Evolutionary conservation across 2,113 vertebrate species (phyloP).

Genomic region (Camelus dromedarius): DNA sequence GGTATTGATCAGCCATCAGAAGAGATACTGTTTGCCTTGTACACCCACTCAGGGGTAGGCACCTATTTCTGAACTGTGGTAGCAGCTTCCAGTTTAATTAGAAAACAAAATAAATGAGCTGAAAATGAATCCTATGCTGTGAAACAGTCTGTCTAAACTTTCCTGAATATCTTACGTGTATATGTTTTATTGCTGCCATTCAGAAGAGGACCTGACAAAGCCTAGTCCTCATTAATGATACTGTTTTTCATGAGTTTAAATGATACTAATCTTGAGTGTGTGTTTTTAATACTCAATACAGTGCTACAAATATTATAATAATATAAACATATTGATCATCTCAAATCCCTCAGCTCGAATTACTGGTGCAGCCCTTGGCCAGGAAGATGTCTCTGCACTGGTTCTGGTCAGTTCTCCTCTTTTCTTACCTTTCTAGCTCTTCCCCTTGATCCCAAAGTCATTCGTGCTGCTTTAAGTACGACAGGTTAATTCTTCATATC

Average conservation of each 20-base stretch:
- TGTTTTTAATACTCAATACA: not conserved
- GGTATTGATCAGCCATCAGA: not conserved
- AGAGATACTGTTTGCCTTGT: not conserved
- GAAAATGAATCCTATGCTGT: not conserved
- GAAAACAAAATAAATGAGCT: not conserved
- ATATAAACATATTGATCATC: not conserved
- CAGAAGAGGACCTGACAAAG: not conserved
- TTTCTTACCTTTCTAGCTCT: not conserved
- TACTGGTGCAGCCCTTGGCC: not conserved
- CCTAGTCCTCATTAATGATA: not conserved
- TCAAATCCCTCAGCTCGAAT: not conserved
- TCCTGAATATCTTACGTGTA: not conserved
- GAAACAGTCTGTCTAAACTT: not conserved
- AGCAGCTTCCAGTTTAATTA: not conserved
- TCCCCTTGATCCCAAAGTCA: not conserved
- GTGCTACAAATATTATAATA: not conserved
- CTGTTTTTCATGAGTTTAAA: not conserved
- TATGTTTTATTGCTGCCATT: not conserved
- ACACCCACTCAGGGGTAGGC: too few relatives aligned
- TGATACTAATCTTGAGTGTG: not conserved
- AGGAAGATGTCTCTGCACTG: not conserved
- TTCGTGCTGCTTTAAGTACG: not conserved
- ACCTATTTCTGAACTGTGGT: not conserved
- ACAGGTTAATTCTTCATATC: not conserved
- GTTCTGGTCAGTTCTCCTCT: not conserved